A percentile compares a stretch with the other conserved stretches of the same genome.
Conservation (phyloP, 2,113 vertebrate species). For the Phylloscopus trochilus region DNA sequence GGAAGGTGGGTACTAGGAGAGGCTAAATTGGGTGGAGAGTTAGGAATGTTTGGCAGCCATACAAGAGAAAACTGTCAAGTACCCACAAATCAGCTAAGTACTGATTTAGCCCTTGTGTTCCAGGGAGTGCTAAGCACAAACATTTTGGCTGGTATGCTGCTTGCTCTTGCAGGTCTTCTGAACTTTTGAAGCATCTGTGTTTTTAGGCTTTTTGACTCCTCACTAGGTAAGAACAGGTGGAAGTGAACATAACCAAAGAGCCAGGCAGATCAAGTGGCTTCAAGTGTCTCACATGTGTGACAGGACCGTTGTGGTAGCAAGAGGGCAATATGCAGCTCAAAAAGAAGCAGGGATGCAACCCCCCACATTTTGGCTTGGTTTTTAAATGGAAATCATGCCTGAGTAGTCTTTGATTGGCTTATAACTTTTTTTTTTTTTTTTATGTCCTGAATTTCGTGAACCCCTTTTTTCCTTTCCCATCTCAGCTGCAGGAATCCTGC, state of each 20-base stretch:
- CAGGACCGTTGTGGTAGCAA: background rate
- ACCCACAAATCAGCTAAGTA: background rate
- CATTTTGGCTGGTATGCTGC: background rate
- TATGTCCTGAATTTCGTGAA: background rate
- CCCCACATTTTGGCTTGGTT: background rate
- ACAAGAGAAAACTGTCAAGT: background rate
- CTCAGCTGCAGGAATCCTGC: background rate
- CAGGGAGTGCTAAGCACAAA: background rate
- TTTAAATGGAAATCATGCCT: background rate
- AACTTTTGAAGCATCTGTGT: background rate
- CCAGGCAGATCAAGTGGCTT: background rate
- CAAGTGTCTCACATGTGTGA: background rate
- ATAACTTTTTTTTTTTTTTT: background rate
- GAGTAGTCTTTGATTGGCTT: background rate
- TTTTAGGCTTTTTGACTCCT: background rate
- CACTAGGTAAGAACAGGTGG: background rate
- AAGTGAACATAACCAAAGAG: background rate
- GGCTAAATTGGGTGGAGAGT: background rate
- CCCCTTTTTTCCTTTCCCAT: background rate
- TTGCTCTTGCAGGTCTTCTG: background rate
- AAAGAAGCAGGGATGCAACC: background rate
- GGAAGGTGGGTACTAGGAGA: background rate
- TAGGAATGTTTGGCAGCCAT: background rate
- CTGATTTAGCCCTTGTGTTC: background rate
- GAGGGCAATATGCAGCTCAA: background rate